Evolutionary conservation across 2,888 invertebrate species (phyloP), one percentile per base, ranked within the genome.

Genomic region (Pegoplata infirma): DNA sequence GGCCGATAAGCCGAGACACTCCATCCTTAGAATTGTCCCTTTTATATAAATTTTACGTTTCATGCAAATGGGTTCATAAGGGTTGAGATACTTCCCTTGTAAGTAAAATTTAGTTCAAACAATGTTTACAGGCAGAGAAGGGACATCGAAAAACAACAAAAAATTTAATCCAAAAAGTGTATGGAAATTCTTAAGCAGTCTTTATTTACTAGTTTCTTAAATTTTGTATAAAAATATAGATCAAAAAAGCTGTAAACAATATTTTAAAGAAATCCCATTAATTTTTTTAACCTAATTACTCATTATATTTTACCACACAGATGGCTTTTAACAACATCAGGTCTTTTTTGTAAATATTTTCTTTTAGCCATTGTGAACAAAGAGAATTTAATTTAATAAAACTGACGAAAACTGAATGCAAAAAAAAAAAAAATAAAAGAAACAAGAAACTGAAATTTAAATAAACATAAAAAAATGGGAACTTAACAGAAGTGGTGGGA

Each of bases 261-360:
- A n/a, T 17, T 2, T 3, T 16, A 5, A 49, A 23, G 36, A 49
- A 68, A 21, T 36, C 40, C 28, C 17, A 23, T 53, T 40, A 28
- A 21, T 14, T 8, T 36, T 51, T 23, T 32, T 64, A 59, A 51
- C 64, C 69, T 64, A 64, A 59, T 66, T 76, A 59, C 28, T 71
- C 28, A 16, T 64, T 64, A 56, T 69, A 28, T 25, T 21, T 58
- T 40, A 58, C 12, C 55, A 36, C 17, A 67, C 16, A 47, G 53
- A 28, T 59, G 73, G 16, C 58, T 61, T 17, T 36, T 40, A 10
- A 28, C 12, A 36, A 21, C n/a, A 10, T 6, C n/a, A 6, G 3
- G 36, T 14, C 14, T 25, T 53, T n/a, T 14, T n/a, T 14, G 14
- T 14, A 25, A 25, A 53, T 53, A 53, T 14, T 14, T 53, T 25